Percentiles rank a stretch among this genome's conserved stretches.
Conservation (phyloP, 2,113 vertebrate genomes). For the Lontra canadensis region DNA sequence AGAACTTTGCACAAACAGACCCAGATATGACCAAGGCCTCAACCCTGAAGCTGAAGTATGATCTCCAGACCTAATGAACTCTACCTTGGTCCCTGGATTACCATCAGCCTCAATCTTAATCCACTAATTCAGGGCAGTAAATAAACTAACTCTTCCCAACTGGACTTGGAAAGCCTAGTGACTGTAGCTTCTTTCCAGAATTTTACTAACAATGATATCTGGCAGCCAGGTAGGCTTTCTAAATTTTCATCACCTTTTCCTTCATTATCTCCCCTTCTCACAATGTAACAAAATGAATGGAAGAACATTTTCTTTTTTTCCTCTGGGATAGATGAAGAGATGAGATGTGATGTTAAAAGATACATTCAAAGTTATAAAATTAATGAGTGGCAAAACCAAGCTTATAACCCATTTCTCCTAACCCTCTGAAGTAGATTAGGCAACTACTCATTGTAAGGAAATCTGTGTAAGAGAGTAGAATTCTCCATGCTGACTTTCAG, state of each 20-base stretch:
- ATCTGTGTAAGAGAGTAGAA: background rate
- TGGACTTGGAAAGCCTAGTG: background rate
- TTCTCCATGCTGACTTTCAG: background rate
- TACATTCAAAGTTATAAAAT: background rate
- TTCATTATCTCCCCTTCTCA: background rate
- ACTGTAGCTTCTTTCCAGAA: background rate
- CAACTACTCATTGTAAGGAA: background rate
- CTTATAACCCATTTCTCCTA: background rate
- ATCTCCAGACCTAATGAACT: background rate
- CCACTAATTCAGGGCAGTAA: background rate
- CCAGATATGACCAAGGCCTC: background rate
- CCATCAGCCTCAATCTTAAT: background rate
- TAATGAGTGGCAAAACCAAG: background rate
- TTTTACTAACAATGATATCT: background rate
- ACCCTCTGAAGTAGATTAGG: background rate
- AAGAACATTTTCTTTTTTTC: background rate
- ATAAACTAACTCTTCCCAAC: background rate
- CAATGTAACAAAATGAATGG: background rate
- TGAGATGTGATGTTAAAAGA: background rate
- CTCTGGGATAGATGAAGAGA: background rate
- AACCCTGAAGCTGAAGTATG: background rate
- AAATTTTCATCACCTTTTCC: background rate
- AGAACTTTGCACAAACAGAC: background rate
- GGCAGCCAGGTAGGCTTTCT: background rate
- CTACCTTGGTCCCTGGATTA: background rate